Evolutionary conservation across 2,888 invertebrate species (phyloP), one percentile per base, ranked within the genome.

Genomic region (Ochropacha duplaris): DNA sequence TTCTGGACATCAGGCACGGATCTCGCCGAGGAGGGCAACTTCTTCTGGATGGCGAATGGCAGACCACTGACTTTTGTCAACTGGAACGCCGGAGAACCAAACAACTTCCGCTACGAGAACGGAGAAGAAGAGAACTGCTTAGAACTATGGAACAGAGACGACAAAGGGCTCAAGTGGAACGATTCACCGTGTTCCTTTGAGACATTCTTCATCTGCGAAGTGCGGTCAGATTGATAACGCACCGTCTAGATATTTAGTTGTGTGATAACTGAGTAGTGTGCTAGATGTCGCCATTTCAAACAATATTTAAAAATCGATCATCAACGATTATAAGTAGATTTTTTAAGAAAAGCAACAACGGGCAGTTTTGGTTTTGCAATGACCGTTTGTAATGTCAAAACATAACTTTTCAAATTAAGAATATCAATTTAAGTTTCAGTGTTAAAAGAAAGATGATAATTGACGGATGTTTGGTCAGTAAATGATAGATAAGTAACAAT

Each of bases 1-100:
- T 98, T 98, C 92, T 98, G 98, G 98, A 97, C 97, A 60, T 97
- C 97, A 8, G 98, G 98, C 71, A 98, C 97, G 6, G 98, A 98
- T 87, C 94, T 97, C 78, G 98, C 97, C 16, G 97, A 98, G 78
- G 98, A 98, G 81, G 98, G 98, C 19, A 95, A 94, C 75, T 98
- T 97, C 94, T 97, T 97, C 94, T 98, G 98, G 98, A 97, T 98
- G 97, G 96, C 97, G 12, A 97, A 96, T 60, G 98, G 98, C 3
- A 93, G 96, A 61, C 97, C 97, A 0, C 94, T 98, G 54, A 97
- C 97, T 28, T 98, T 97, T 88, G 97, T 97, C 69, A 98, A 98
- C 87, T 98, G 97, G 97, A 98, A 98, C 91, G 97, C 97, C 0
- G 98, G 98, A 0, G 98, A 98, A 79, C 98, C 98, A 0, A 98